Percentiles rank a stretch among this genome's conserved stretches.
These are phyloP conservation scores for Bergia sp. DNA, from an alignment of 92 coral and sea anemone species.

Conservation along the genomic window DNA sequence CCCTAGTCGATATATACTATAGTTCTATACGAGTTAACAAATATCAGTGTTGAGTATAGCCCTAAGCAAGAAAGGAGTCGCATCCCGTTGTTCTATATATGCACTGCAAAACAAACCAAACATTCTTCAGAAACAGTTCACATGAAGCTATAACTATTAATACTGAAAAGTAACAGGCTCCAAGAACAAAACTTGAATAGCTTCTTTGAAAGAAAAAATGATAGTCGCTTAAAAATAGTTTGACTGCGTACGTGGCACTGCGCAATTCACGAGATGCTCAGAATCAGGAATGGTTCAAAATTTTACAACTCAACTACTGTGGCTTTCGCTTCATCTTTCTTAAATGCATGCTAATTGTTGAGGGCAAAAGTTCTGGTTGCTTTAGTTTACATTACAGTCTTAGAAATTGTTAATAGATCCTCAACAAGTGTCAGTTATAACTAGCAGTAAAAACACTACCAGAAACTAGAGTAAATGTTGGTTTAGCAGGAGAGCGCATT, in stretches of 20 bases:
- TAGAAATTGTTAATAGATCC: background rate
- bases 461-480: constrained; percentile 25
- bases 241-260: background rate
- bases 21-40: too few relatives aligned
- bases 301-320: background rate
- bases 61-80: too few relatives aligned
- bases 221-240: too few relatives aligned
- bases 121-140: background rate
- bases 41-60: too few relatives aligned
- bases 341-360: background rate
- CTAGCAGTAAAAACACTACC: background rate
- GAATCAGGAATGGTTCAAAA: background rate
- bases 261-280: background rate
- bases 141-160: background rate
- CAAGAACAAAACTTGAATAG: background rate
- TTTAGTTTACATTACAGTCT: constrained; percentile 17
- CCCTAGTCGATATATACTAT: too few relatives aligned
- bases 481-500: constrained; percentile 19
- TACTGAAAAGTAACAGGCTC: background rate
- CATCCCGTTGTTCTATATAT: background rate
- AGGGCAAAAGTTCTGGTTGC: background rate
- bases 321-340: background rate
- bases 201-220: background rate
- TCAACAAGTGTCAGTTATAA: background rate
- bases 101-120: background rate